Base-by-base conservation (phyloP, 2,797 vertebrate species). In the Perodicticus potto region DNA sequence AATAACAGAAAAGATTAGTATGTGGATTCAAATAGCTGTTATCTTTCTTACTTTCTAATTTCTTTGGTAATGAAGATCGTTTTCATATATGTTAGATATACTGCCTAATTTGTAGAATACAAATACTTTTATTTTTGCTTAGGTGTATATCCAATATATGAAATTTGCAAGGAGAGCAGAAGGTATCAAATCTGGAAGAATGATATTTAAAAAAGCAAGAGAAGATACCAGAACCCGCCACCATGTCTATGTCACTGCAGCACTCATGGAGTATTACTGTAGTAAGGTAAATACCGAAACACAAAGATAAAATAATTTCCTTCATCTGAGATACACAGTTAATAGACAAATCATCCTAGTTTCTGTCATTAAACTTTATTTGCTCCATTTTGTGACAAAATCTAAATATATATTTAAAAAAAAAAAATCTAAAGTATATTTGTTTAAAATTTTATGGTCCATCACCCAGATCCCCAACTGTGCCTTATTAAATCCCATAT, bases 91-190 rank as follows among this genome's bases (percentile, higher is more conserved):
- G 74, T 74, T 91, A 92, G 86, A 95, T 13, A 37, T 61, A 74
- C 27, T 95, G 55, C 40, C 65, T 82, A 61, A 85, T 74, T 67
- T 89, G 5, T 94, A 86, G 7, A 92, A 45, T 73, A 93, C 25
- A 88, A 89, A 81, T 83, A 8, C 23, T 76, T 7, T 53, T 67
- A 23, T 80, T 93, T 96, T 90, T 65, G 94, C 90, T 27, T 96
- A 99, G 99, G 99, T 99, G 93, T 99, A 99, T 97, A 99, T 99
- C 97, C 99, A 99, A 91, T 99, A 99, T 96, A 99, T 99, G 99
- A 99, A 99, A 98, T 99, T 99, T 97, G 99, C 99, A 89, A 99
- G 99, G 97, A 98, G 99, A 98, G 99, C 99, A 25, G 99, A 99
- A 98, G 99, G 99, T 91, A 99, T 99, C 97, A 99, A 99, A 97